Evolutionary conservation across 2,797 vertebrate genomes (phyloP).

Genomic region (Melanotaenia pygmaea): DNA sequence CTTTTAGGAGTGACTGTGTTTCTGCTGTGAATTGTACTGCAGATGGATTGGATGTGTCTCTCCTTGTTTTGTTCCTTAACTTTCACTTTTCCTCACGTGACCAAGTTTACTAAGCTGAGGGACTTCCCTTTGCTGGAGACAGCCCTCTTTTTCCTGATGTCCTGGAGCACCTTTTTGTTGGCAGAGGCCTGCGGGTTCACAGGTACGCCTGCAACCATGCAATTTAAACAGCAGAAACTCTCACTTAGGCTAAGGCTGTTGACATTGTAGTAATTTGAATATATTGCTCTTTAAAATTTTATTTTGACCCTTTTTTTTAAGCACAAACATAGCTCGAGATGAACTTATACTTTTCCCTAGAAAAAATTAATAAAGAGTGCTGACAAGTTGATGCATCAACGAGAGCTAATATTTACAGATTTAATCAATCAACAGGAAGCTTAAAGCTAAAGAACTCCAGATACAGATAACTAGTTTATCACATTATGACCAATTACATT

Average conservation of each 20-base stretch:
- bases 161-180: conserved; percentile 97
- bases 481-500: too few relatives aligned
- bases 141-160: conserved; percentile 97
- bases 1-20: not conserved
- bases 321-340: not conserved
- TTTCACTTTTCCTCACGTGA: conserved; percentile 84
- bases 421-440: not conserved
- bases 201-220: conserved; percentile 70
- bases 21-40: not conserved
- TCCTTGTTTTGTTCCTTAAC: conserved; percentile 63
- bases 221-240: not conserved
- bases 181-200: conserved; percentile 97
- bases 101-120: conserved; percentile 96
- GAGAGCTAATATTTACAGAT: not conserved
- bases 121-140: conserved; percentile 96
- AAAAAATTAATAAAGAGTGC: too few relatives aligned
- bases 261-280: not conserved
- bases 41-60: conserved; percentile 2
- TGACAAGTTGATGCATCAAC: too few relatives aligned
- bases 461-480: not conserved
- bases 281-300: not conserved
- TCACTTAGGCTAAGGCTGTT: not conserved
- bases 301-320: not conserved
- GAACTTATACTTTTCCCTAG: not conserved
- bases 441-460: not conserved